Percentiles rank a stretch among this genome's conserved stretches.
These are phyloP conservation scores for Bergia sp. DNA, from an alignment of 92 coral and sea anemone genomes.

Conservation along the genomic window DNA sequence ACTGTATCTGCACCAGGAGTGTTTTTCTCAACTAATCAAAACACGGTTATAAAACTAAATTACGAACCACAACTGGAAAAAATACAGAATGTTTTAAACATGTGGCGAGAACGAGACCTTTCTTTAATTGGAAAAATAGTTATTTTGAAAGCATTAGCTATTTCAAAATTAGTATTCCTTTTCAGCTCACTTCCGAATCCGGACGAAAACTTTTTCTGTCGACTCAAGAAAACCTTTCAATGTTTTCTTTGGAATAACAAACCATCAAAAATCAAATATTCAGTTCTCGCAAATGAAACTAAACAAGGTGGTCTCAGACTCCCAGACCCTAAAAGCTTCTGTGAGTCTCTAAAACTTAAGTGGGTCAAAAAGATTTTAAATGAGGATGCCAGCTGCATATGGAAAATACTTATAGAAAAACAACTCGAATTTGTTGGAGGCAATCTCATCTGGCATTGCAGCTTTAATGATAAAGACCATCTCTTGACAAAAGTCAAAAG, in stretches of 20 bases:
- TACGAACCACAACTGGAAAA: no score
- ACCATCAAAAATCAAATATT: neutral
- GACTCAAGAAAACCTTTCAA: slow-evolving; percentile 9
- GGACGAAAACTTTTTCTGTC: slow-evolving; percentile 5
- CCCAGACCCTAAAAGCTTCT: neutral
- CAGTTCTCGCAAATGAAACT: neutral
- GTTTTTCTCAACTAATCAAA: no score
- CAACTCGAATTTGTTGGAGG: slow-evolving; percentile 3
- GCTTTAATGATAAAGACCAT: neutral
- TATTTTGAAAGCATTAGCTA: no score
- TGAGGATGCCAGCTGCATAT: neutral
- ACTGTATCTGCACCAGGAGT: no score
- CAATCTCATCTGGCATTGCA: slow-evolving; percentile 15
- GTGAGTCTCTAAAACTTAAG: neutral
- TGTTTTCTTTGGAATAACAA: neutral
- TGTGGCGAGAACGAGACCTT: neutral
- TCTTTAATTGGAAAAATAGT: no score
- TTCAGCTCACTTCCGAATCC: slow-evolving; percentile 19
- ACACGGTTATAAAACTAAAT: no score
- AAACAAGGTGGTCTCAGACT: neutral
- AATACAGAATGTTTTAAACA: neutral
- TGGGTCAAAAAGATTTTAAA: neutral
- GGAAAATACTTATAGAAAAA: neutral
- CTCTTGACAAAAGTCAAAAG: neutral
- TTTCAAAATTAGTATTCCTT: neutral